These are phyloP conservation scores for Physocephala rufipes DNA, from an alignment of 2,888 invertebrate genomes.

Conservation along the genomic window DNA sequence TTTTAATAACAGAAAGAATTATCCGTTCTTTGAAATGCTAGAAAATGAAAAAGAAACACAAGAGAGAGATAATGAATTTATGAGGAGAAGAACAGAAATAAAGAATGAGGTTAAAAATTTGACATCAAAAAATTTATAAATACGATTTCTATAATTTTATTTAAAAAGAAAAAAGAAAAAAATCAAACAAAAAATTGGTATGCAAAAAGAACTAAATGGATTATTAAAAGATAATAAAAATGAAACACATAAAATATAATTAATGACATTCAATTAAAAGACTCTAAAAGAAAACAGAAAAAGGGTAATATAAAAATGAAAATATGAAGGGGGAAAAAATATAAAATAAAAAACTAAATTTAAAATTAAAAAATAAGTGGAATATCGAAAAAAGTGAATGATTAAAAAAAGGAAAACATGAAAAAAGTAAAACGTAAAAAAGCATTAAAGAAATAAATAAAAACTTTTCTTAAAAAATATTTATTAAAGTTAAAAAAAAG, in stretches of 20 bases:
- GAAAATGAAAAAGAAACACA: neutral
- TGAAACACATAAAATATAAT: neutral
- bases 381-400: neutral
- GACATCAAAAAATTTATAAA: neutral
- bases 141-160: neutral
- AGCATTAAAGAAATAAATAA: neutral
- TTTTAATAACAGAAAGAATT: too few relatives aligned
- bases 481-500: too few relatives aligned
- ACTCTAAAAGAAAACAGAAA: neutral
- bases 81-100: neutral
- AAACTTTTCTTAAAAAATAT: neutral
- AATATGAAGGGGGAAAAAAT: neutral
- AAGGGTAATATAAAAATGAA: neutral
- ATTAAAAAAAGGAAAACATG: too few relatives aligned
- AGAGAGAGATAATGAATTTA: neutral
- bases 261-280: neutral
- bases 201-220: neutral
- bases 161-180: neutral
- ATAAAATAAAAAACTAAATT: neutral
- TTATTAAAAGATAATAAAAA: neutral
- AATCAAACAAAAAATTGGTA: neutral
- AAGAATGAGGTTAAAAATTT: neutral
- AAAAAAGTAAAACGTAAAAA: neutral
- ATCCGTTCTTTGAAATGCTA: too few relatives aligned
- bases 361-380: neutral